Evolutionary conservation across 1,140 invertebrate genomes (phyloP), one percentile per base, ranked within the genome.

Genomic region (Diploscapter pachys): DNA sequence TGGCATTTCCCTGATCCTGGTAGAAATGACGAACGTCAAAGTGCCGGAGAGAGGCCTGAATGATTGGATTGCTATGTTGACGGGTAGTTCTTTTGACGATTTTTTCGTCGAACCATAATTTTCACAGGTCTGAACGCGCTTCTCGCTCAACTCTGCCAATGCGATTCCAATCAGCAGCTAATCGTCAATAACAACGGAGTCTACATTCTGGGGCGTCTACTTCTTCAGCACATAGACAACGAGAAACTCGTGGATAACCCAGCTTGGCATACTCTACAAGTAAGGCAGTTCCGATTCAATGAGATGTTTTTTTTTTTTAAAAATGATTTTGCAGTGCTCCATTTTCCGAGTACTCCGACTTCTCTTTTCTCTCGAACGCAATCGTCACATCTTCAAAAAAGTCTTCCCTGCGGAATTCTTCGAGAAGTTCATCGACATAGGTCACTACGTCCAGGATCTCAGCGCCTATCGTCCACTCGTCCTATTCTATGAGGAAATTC

Each of bases 281-380:
- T 56, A 61, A 69, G n/a, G 49, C 53, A 68, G 1, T 31, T 31
- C 31, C 31, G 1, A 31, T 31, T 31, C 31, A 31, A 1, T 31
- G 31, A 31, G 31, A 31, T 31, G 31, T 31, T 31, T 31, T 31
- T 31, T 31, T 31, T 31, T 31, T 31, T 31, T 31, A 0, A 31
- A 31, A 31, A 31, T 31, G 31, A 31, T 8, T 70, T 83, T 85
- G 6, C 82, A 87, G 85, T 84, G 82, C 72, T 87, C 85, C 79
- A 83, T 86, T n/a, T 87, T 87, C 70, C 82, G 87, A 48, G 83
- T 86, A 4, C 78, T 88, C n/a, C 78, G 87, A 4, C 86, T 87
- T 69, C 76, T 87, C 63, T 88, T 88, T 81, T 86, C 86, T 76
- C 85, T 87, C 82, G 87, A 88, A 70, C 75, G 86, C 65, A 87